Base-by-base conservation (phyloP, 92 coral and sea anemone species). In the Phenganax marumi region DNA sequence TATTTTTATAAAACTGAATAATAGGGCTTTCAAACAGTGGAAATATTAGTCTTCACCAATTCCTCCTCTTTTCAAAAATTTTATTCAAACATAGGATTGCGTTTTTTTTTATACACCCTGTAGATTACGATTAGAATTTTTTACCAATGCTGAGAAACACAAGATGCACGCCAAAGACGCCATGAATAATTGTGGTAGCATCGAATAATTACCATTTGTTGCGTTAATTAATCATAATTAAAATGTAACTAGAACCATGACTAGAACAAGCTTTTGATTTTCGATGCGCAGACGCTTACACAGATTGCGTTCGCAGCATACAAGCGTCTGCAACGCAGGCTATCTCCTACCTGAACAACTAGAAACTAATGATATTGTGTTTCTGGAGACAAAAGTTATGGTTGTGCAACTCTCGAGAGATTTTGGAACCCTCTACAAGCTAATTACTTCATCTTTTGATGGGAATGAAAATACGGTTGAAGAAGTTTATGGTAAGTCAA, bases 281-380 rank as follows among this genome's bases (percentile, higher is more conserved):
- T 8, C 22, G 63, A 56, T 7, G 7, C 7, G 22, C 63, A 56
- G 63, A 56, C 7, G 63, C 63, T 56, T 14, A 56, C 63, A 56
- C 3, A 21, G n/a, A 21, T 56, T 56, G 1, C 63, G 63, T 33
- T 33, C 43, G 43, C 43, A 33, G 43, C 43, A 33, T 33, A 33
- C 43, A 33, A n/a, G 43, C 43, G 5, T 33, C 43, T 33, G 43
- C 43, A 33, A 33, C 5, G 43, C 43, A 33, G 43, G 43, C 43
- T 33, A 5, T 24, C 14, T 49, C n/a, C 88, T 88, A 0, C 91
- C 91, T 39, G 83, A 53, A 43, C 56, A 88, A 68, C 88, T 84
- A 6, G 21, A 85, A 70, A 14, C 56, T 46, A 50, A 47, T 12
- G 77, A 57, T 52, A 69, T 85, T 47, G 68, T 75, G 48, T 75